These are phyloP conservation scores for Eristalis arbustorum DNA, from an alignment of 2,888 invertebrate species.

Conservation along the genomic window DNA sequence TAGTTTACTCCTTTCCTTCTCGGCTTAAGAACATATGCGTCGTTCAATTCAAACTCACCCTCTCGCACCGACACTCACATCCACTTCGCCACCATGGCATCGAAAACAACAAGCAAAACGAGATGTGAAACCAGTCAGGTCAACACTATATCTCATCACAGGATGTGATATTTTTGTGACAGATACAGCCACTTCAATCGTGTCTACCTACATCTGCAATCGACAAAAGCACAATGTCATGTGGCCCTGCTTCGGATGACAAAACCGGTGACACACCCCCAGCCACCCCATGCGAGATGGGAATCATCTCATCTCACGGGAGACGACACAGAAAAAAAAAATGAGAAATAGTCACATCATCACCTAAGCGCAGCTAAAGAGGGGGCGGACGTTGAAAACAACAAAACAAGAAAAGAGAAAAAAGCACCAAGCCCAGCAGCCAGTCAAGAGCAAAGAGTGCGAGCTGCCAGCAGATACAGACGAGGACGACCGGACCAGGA, in stretches of 20 bases:
- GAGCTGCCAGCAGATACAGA: slow-evolving; percentile 3
- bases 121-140: slow-evolving; percentile 54
- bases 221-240: slow-evolving; percentile 61
- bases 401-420: not conserved
- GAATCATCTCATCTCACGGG: slow-evolving; percentile 26
- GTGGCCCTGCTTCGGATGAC: slow-evolving; percentile 37
- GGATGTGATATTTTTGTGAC: slow-evolving; percentile 49
- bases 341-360: slow-evolving; percentile 17
- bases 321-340: not conserved
- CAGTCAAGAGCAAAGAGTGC: slow-evolving; percentile 33
- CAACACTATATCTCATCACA: slow-evolving; percentile 54
- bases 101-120: not conserved
- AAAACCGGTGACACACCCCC: slow-evolving; percentile 3
- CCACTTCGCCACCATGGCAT: not conserved
- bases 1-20: slow-evolving; percentile 1
- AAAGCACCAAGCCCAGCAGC: not conserved
- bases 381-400: not conserved
- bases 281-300: not conserved
- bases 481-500: not conserved
- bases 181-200: slow-evolving; percentile 48
- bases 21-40: not conserved
- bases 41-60: not conserved
- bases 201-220: slow-evolving; percentile 42
- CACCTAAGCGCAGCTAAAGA: slow-evolving; percentile 7
- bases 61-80: slow-evolving; percentile 15